These are phyloP conservation scores for Lottia gigantea DNA, from an alignment of 2,888 invertebrate species.

Conservation along the genomic window DNA sequence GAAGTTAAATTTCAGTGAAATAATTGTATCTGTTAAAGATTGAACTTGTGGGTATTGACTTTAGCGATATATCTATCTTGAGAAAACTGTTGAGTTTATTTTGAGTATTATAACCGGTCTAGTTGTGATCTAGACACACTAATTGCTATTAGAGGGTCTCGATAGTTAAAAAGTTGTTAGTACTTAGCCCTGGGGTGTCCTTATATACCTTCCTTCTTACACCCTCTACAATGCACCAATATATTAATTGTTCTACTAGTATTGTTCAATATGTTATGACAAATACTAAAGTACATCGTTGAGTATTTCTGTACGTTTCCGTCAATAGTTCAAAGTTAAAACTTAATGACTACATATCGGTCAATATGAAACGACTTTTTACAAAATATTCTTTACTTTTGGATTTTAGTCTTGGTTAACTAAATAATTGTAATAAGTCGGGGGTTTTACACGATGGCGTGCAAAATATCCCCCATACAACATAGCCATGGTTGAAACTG, in stretches of 20 bases:
- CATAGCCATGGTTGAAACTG: background rate
- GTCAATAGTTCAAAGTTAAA: no score
- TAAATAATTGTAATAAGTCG: no score
- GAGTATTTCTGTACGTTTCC: no score
- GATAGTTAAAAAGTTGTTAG: background rate
- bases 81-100: background rate
- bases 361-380: background rate
- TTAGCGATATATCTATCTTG: no score
- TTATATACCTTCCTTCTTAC: slow-evolving; percentile 1
- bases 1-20: no score
- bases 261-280: no score
- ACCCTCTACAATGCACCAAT: background rate
- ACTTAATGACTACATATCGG: no score
- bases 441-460: background rate
- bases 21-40: no score
- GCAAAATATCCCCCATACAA: background rate
- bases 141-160: slow-evolving; percentile 3
- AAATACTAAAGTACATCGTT: no score
- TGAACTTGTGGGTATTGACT: no score
- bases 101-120: slow-evolving; percentile 2
- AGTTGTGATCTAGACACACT: background rate
- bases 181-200: background rate
- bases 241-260: background rate
- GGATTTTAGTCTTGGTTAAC: background rate
- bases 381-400: background rate